Base-by-base conservation (phyloP, 2,113 vertebrate species). In the Muscicapa adusta region DNA sequence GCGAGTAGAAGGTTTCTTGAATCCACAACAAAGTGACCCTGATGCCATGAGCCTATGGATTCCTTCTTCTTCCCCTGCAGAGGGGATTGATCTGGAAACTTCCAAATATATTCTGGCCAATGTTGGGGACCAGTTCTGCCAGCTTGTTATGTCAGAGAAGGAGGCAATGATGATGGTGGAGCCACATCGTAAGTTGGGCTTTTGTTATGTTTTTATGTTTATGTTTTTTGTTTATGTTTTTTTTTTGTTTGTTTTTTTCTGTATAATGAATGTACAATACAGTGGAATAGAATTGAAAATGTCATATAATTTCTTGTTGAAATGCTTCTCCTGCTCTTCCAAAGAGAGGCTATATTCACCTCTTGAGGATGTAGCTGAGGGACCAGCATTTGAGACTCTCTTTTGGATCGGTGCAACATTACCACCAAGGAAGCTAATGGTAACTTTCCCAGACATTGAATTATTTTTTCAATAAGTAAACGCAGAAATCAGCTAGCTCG, bases 151-250 rank as follows among this genome's bases (percentile, higher is more conserved):
- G 99, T 99, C 99, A 33, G 99, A 99, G 96, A 99, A 99, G 93
- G 99, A 99, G 88, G 99, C 99, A 68, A 99, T 99, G 99, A 99
- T 99, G 99, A 99, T 99, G 99, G 99, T 99, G 89, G 99, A 99
- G 88, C 99, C 99, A 90, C 99, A 99, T 97, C 99, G 99, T 99
- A 98, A 98, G 99, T 97, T 91, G 56, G 57, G 31, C 63, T 97
- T 89, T 86, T 94, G 56, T 42, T 0, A 0, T 63, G 24, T 3
- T 48, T 84, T 84, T n/a, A n/a, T n/a, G n/a, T n/a, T n/a, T n/a
- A n/a, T n/a, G n/a, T n/a, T n/a, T n/a, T n/a, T n/a, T n/a, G n/a
- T n/a, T n/a, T n/a, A n/a, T n/a, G n/a, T n/a, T n/a, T n/a, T n/a
- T n/a, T n/a, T n/a, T n/a, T n/a, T n/a, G n/a, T n/a, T n/a, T n/a